Conservation (phyloP, 1,140 invertebrate species). For the Chrysopa pallens region DNA sequence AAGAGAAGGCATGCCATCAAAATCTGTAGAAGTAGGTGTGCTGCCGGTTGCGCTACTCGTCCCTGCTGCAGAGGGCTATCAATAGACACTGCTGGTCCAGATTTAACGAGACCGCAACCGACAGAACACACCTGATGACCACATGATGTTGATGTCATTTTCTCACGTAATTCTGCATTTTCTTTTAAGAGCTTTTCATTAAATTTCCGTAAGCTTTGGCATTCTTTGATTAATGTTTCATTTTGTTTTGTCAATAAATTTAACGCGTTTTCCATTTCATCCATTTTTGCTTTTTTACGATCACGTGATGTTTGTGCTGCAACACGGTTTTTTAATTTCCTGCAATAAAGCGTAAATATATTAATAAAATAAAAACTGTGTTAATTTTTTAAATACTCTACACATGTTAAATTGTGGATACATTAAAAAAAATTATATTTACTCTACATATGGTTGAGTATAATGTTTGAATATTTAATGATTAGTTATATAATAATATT, state of each 20-base stretch:
- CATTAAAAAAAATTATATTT: no score
- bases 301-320: constrained; percentile 96
- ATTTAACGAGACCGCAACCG: constrained; percentile 31
- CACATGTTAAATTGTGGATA: no score
- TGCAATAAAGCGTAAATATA: constrained; percentile 26
- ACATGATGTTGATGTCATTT: constrained; percentile 21
- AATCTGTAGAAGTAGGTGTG: constrained; percentile 39
- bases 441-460: no score
- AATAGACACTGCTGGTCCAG: constrained; percentile 57
- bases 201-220: constrained; percentile 38
- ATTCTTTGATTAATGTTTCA: constrained; percentile 40
- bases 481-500: no score
- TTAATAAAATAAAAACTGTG: no score
- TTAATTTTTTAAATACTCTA: no score
- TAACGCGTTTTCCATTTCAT: constrained; percentile 64
- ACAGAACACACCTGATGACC: constrained; percentile 28
- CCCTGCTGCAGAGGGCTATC: constrained; percentile 65
- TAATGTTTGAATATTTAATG: no score
- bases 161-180: constrained; percentile 34
- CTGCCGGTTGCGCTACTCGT: constrained; percentile 40
- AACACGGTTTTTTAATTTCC: constrained; percentile 92
- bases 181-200: constrained; percentile 47
- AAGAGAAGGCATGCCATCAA: constrained; percentile 59
- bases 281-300: constrained; percentile 85
- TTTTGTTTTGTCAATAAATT: constrained; percentile 42